phyloP scores from a whole-genome alignment of 2,888 invertebrate genomes.

The Dolichomitus sp. region DNA sequence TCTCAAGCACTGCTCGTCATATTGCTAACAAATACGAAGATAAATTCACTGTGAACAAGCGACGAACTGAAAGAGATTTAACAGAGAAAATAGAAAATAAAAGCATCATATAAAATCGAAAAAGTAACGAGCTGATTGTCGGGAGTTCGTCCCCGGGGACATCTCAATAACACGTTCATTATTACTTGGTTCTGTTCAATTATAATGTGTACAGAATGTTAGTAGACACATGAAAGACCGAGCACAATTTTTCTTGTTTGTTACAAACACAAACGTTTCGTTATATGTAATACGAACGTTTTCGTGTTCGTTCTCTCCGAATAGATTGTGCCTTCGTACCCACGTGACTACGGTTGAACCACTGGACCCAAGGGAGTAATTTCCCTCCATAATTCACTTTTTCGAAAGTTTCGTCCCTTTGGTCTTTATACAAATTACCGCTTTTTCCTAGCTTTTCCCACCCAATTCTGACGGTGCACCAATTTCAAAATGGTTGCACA shows the following conservation, averaged over 20 bases:
- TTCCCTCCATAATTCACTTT: slow-evolving; percentile 76
- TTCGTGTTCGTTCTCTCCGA: slow-evolving; percentile 64
- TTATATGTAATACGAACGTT: slow-evolving; percentile 38
- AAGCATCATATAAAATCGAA: not conserved
- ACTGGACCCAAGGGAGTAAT: slow-evolving; percentile 74
- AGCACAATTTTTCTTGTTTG: not conserved
- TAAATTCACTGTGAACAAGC: not conserved
- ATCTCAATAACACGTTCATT: slow-evolving; percentile 24
- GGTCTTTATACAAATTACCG: not conserved
- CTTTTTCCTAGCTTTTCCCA: slow-evolving; percentile 32
- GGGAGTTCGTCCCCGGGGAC: slow-evolving; percentile 11
- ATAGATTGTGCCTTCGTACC: slow-evolving; percentile 63
- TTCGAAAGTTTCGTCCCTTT: slow-evolving; percentile 24
- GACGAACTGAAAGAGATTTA: not conserved
- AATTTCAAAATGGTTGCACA: too few relatives aligned
- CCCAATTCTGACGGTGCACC: too few relatives aligned
- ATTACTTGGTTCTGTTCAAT: slow-evolving; percentile 31
- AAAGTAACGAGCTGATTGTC: not conserved
- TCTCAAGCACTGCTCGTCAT: not conserved
- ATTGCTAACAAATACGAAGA: not conserved
- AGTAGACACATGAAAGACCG: not conserved
- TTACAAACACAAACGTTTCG: slow-evolving; percentile 20
- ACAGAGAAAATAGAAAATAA: not conserved
- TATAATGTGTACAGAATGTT: slow-evolving; percentile 2
- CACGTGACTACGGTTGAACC: slow-evolving; percentile 29